phyloP scores from a whole-genome alignment of 2,888 invertebrate species.

The Dugesia japonica region DNA sequence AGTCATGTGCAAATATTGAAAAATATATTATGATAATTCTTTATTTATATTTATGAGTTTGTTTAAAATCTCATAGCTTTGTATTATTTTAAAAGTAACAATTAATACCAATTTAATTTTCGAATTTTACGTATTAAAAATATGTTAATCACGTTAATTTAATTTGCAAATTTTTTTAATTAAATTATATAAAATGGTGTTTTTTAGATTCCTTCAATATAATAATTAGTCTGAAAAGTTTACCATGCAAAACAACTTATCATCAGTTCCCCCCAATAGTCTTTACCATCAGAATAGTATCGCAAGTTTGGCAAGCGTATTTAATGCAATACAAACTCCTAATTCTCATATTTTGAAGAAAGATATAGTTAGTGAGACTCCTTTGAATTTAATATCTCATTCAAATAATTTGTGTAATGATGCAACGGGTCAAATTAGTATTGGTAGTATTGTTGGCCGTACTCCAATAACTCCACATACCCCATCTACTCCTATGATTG shows the following conservation, averaged over 20 bases:
- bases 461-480: slow-evolving; percentile 31
- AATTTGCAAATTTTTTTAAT: too few species aligned
- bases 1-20: too few species aligned
- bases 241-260: not conserved
- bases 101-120: too few species aligned
- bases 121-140: too few species aligned
- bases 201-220: too few species aligned
- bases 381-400: not conserved
- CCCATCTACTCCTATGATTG: slow-evolving; percentile 22
- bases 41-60: not conserved
- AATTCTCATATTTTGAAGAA: not conserved
- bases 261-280: not conserved
- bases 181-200: too few species aligned
- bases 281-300: not conserved
- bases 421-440: not conserved
- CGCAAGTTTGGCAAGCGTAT: not conserved
- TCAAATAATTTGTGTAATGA: not conserved
- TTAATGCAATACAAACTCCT: not conserved
- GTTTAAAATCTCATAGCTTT: not conserved
- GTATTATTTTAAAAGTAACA: not conserved
- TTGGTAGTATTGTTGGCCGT: slow-evolving; percentile 16
- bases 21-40: not conserved
- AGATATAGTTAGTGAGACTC: not conserved
- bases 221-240: not conserved
- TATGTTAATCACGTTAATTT: too few species aligned